Evolutionary conservation across 2,797 vertebrate species (phyloP), one percentile per base, ranked within the genome.

Genomic region (Acanthurus leucopareius): DNA sequence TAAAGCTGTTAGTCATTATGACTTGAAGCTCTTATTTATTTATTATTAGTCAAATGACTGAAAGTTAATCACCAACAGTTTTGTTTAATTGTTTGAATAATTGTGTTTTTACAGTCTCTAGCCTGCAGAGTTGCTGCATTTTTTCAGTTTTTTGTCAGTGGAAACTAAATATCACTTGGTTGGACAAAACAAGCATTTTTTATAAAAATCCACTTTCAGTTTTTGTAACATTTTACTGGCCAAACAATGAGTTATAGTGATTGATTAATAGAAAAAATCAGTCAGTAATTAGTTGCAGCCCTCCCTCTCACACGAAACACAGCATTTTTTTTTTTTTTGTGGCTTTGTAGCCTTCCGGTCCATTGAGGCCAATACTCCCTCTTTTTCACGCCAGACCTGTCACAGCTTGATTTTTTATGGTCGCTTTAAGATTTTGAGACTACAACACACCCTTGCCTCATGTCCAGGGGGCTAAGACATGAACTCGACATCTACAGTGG

Each of bases 401-500:
- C 53, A 19, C 60, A 66, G 70, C 28, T 15, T 53, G 49, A 22
- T 16, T 42, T 32, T 66, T 28, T 17, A 9, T 52, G 17, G 57
- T 45, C 3, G 0, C 28, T 69, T 69, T 19, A 57, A 69, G 66
- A 25, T 19, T 16, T n/a, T 7, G 35, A 60, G 51, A 73, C 22
- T 45, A 45, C 45, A 65, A 77, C 48, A 69, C 15, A 22, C 2
- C n/a, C 2, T 3, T 54, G 14, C 9, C 51, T 54, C 28, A 53
- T 80, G 62, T 82, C 19, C 11, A 13, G 53, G 22, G 7, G 9
- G 20, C 66, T 9, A 44, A 56, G 49, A 75, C 80, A 38, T 66
- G 53, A 44, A 40, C 74, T 53, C 62, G 76, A 87, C 73, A 82
- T 84, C 73, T 75, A 69, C 73, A 4, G 54, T 56, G 60, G 73